These are phyloP conservation scores for Cebidichthys violaceus DNA, from an alignment of 2,113 vertebrate genomes.

Conservation along the genomic window DNA sequence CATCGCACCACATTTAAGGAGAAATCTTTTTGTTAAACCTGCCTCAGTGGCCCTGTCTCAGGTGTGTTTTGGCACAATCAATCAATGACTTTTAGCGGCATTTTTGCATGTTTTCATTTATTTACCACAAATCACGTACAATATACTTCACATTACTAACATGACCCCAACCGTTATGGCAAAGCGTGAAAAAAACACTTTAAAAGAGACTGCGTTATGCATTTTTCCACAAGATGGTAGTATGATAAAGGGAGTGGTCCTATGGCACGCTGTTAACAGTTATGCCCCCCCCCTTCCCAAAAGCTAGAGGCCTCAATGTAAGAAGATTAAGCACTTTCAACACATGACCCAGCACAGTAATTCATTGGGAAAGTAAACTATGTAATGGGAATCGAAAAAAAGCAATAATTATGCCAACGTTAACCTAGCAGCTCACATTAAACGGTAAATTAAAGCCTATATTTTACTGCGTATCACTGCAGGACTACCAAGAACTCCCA, in stretches of 20 bases:
- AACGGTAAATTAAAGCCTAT: background rate
- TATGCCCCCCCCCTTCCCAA: background rate
- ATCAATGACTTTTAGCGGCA: constrained; percentile 10
- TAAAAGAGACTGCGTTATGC: constrained; percentile 7
- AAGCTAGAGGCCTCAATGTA: background rate
- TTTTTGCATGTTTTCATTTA: constrained; percentile 40
- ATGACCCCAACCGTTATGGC: background rate
- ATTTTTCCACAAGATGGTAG: constrained; percentile 61
- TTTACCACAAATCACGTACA: constrained; percentile 50
- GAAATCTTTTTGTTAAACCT: background rate
- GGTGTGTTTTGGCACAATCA: constrained; percentile 42
- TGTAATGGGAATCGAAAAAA: background rate
- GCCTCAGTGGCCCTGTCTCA: constrained; percentile 16
- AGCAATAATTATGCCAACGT: background rate
- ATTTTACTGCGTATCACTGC: background rate
- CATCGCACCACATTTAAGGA: background rate
- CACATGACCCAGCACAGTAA: background rate
- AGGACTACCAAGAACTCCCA: background rate
- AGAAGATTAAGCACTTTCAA: background rate
- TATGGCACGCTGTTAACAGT: background rate
- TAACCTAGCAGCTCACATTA: background rate
- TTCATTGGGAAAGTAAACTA: background rate
- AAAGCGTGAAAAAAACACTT: constrained; percentile 19
- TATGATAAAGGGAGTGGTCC: constrained; percentile 29
- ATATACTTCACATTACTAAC: constrained; percentile 30